These are phyloP conservation scores for Agrotis exclamationis DNA, from an alignment of 2,888 invertebrate species.

Conservation along the genomic window DNA sequence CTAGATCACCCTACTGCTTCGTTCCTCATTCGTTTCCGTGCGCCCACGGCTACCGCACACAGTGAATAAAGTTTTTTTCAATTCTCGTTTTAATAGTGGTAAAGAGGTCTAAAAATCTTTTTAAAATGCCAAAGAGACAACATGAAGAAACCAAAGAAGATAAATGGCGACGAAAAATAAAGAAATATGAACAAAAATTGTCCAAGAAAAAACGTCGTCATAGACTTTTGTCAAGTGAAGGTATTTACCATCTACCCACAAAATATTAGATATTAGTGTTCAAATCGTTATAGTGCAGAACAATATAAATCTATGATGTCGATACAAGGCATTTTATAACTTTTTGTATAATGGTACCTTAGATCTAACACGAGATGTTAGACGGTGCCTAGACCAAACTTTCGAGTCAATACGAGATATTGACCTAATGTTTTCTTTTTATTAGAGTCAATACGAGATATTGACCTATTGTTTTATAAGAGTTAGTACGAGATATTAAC, in stretches of 20 bases:
- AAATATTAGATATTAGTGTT: neutral
- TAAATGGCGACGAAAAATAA: no score
- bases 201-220: no score
- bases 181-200: no score
- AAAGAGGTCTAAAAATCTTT: no score
- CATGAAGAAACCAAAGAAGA: no score
- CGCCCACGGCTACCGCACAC: no score
- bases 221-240: neutral
- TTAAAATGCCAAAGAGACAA: no score
- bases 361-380: constrained; percentile 11
- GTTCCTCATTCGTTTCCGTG: no score
- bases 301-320: neutral
- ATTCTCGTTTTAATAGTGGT: no score
- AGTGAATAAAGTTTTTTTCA: no score
- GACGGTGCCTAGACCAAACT: constrained; percentile 1
- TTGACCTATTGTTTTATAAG: neutral
- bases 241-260: neutral
- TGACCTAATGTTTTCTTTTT: constrained; percentile 1
- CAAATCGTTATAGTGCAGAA: neutral
- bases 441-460: constrained; percentile 3
- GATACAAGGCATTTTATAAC: neutral
- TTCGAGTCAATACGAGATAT: constrained; percentile 10
- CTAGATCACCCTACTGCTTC: no score
- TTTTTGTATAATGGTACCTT: neutral
- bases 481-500: constrained; percentile 9